Evolutionary conservation across 1,140 invertebrate genomes (phyloP).

Genomic region (Ctenoplectra terminalis): DNA sequence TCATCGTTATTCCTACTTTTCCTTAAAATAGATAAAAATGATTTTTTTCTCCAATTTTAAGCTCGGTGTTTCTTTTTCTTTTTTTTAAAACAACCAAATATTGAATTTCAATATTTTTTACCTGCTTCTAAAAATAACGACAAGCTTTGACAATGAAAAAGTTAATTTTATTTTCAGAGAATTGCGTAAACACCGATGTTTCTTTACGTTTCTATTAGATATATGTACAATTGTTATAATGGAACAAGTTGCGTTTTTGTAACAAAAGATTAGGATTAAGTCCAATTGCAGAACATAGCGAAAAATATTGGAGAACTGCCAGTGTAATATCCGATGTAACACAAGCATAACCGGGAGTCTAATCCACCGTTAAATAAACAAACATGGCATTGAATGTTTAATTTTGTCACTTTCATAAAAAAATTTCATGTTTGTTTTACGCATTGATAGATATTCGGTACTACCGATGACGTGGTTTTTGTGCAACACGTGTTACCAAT

Average conservation of each 20-base stretch:
- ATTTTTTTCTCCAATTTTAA: background rate
- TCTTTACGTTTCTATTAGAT: background rate
- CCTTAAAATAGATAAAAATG: background rate
- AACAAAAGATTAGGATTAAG: constrained; percentile 7
- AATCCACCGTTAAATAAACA: constrained; percentile 33
- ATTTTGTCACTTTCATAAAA: background rate
- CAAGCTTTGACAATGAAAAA: background rate
- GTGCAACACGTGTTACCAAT: background rate
- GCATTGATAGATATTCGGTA: too few species aligned
- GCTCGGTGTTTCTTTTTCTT: background rate
- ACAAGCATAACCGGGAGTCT: background rate
- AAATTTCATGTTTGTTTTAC: background rate
- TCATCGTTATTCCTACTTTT: background rate
- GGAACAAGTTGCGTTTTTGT: background rate
- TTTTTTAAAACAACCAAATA: too few species aligned
- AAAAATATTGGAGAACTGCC: constrained; percentile 33
- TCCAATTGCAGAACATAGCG: constrained; percentile 2
- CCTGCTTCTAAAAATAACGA: too few species aligned
- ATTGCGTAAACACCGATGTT: background rate
- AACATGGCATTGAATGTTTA: background rate
- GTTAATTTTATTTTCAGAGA: background rate
- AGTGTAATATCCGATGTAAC: constrained; percentile 28
- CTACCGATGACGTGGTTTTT: background rate
- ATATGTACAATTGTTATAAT: background rate
- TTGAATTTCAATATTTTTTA: background rate